Conservation (phyloP, 1,140 invertebrate genomes). For the Ceratina australensis region DNA sequence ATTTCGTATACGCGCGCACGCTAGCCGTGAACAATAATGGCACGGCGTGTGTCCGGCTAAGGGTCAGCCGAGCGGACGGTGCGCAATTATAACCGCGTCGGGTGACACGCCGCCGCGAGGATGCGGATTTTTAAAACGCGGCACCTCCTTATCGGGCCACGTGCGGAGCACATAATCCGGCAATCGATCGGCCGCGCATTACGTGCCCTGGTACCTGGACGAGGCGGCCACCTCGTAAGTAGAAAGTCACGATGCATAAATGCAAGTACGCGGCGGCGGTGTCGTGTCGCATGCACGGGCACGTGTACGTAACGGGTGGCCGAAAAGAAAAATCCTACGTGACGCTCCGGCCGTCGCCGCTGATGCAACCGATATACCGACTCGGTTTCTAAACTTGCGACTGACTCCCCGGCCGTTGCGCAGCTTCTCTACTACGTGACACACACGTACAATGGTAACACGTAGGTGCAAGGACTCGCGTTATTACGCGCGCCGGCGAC, state of each 20-base stretch:
- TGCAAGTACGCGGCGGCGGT: not conserved
- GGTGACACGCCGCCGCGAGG: not conserved
- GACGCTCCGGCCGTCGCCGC: conserved; percentile 21
- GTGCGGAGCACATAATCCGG: conserved; percentile 23
- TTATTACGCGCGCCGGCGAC: not conserved
- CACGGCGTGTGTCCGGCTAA: too few species aligned
- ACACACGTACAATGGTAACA: not conserved
- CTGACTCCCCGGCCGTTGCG: not conserved
- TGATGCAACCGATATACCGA: conserved; percentile 23
- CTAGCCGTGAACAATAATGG: conserved; percentile 3
- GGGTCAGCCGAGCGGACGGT: not conserved
- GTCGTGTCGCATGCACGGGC: conserved; percentile 37
- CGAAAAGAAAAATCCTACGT: conserved; percentile 42
- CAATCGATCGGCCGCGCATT: conserved; percentile 26
- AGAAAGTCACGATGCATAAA: conserved; percentile 52
- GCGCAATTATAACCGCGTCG: conserved; percentile 7
- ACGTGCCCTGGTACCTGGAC: conserved; percentile 13
- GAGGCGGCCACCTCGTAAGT: conserved; percentile 8
- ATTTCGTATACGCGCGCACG: conserved; percentile 18
- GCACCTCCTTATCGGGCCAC: conserved; percentile 33
- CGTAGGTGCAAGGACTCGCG: not conserved
- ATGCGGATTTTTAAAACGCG: not conserved
- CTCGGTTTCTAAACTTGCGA: conserved; percentile 5
- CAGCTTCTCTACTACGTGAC: not conserved
- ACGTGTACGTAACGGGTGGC: conserved; percentile 47